These are phyloP conservation scores for Erebia aethiops DNA, from an alignment of 2,888 invertebrate genomes.

Conservation along the genomic window DNA sequence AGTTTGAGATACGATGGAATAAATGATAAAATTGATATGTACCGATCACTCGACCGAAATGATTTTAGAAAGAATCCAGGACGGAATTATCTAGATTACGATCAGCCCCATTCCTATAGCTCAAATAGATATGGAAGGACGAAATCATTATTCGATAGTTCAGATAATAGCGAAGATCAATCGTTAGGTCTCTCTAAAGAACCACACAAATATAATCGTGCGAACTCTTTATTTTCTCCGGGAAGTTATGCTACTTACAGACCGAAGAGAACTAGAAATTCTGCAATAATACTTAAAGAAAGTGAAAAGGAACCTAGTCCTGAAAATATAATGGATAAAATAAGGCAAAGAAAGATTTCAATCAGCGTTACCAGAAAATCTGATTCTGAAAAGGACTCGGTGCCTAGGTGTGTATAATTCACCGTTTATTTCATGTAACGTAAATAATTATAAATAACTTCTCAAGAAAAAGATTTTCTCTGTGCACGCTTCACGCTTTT, in stretches of 20 bases:
- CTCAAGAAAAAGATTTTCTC: slow-evolving; percentile 69
- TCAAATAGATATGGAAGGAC: slow-evolving; percentile 73
- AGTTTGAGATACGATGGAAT: slow-evolving; percentile 68
- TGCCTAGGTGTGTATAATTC: slow-evolving; percentile 77
- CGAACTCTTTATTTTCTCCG: slow-evolving; percentile 76
- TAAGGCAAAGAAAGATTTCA: slow-evolving; percentile 77
- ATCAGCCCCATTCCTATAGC: slow-evolving; percentile 68
- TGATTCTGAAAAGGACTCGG: slow-evolving; percentile 69
- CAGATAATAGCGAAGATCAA: slow-evolving; percentile 64
- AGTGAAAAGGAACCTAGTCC: slow-evolving; percentile 78
- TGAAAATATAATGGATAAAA: slow-evolving; percentile 79
- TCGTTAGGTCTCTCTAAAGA: slow-evolving; percentile 61
- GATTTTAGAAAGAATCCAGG: slow-evolving; percentile 74
- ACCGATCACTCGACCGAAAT: slow-evolving; percentile 76
- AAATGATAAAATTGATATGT: slow-evolving; percentile 74
- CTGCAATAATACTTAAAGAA: slow-evolving; percentile 78
- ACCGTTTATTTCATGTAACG: slow-evolving; percentile 51
- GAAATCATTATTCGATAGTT: slow-evolving; percentile 72
- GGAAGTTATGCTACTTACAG: slow-evolving; percentile 79
- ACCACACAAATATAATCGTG: slow-evolving; percentile 72
- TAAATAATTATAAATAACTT: slow-evolving; percentile 81
- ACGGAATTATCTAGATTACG: slow-evolving; percentile 72
- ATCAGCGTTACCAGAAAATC: slow-evolving; percentile 78
- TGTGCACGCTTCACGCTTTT: slow-evolving; percentile 81
- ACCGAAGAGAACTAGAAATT: slow-evolving; percentile 75